Evolutionary conservation across 2,113 vertebrate species (phyloP), one percentile per base, ranked within the genome.

Genomic region (Triplophysa siluroides): DNA sequence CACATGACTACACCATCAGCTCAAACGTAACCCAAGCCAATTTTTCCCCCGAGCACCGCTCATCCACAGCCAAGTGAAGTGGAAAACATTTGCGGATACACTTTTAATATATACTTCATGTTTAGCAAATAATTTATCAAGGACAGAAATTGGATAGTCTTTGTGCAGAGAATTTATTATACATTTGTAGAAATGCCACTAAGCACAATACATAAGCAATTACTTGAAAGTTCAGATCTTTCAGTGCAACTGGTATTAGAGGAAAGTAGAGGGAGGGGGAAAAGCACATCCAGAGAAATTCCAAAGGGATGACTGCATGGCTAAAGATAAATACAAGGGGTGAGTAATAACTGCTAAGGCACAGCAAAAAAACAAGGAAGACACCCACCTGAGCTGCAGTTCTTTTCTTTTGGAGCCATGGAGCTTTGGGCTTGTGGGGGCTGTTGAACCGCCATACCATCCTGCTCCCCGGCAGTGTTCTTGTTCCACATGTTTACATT

Each of bases 401-500:
- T 90, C 78, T 94, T 95, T 71, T 98, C 96, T 80, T 96, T 93
- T 90, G 81, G 90, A 24, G 89, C 77, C 85, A 92, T 83, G 83
- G 92, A 87, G 89, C 89, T 91, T 86, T 92, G 88, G 78, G 94
- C 88, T 21, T 83, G 85, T 8, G 71, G 72, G 8, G 89, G 83
- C 80, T 93, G 91, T 83, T 92, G 88, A 78, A 94, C 88, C 4
- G 83, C 86, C 86, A 93, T 93, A 85, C 91, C 88, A 84, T 95
- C 95, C 90, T 94, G 93, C 78, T 96, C 96, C 19, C 95, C 88
- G 61, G 91, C 92, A 88, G 88, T 88, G 13, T 96, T 94, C 88
- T 93, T 94, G 91, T 95, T 96, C 98, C 98, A 98, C 96, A 95
- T 95, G 91, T 96, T 98, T 89, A 95, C 95, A 86, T 92, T 90